phyloP scores from a whole-genome alignment of 2,888 invertebrate species.

The Trichopoda pennipes region DNA sequence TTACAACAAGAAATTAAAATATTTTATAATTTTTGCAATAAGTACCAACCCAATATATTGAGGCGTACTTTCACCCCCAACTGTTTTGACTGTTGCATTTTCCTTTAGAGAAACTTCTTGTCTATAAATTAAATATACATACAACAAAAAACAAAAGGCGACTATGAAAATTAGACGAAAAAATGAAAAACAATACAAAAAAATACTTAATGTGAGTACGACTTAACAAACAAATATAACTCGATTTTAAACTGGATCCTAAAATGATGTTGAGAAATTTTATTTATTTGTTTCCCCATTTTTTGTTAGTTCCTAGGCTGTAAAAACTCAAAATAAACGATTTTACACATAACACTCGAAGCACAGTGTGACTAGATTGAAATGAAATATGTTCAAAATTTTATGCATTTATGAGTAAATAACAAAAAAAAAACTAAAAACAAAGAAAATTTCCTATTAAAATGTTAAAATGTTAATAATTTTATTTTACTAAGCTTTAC shows the following conservation, averaged over 20 bases:
- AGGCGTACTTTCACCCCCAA: constrained; percentile 32
- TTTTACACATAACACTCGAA: not conserved
- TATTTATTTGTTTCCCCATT: constrained; percentile 14
- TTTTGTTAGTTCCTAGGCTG: constrained; percentile 42
- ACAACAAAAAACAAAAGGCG: constrained; percentile 51
- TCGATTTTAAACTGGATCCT: constrained; percentile 26
- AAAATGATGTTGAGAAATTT: constrained; percentile 30
- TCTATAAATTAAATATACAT: constrained; percentile 75
- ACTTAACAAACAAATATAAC: not conserved
- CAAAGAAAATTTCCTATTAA: no score
- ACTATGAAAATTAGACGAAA: constrained; percentile 49
- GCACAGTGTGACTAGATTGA: constrained; percentile 6
- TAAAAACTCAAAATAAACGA: constrained; percentile 25
- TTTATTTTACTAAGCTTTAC: no score
- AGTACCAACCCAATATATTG: constrained; percentile 19
- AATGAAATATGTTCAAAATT: not conserved
- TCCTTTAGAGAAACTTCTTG: constrained; percentile 76
- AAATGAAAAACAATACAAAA: constrained; percentile 58
- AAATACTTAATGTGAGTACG: constrained; percentile 46
- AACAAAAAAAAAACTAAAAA: no score
- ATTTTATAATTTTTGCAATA: constrained; percentile 25
- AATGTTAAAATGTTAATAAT: no score
- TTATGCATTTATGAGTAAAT: no score
- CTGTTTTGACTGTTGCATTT: constrained; percentile 16
- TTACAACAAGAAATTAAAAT: constrained; percentile 31